Conservation (phyloP, 2,888 invertebrate species). For the Apotomis turbidana region DNA sequence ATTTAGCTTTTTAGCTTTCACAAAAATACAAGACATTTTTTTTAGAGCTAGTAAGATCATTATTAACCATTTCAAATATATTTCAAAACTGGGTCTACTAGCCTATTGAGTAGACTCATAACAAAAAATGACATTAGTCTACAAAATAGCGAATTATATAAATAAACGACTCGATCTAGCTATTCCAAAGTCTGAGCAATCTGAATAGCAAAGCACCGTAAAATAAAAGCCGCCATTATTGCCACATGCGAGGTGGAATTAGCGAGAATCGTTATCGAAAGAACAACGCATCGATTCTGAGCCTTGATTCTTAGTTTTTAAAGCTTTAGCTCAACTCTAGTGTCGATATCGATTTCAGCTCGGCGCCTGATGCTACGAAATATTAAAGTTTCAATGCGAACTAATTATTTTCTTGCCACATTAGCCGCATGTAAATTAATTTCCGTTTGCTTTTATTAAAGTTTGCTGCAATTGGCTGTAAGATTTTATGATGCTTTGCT, state of each 20-base stretch:
- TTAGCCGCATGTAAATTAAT: conserved; percentile 33
- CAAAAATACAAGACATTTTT: too few relatives aligned
- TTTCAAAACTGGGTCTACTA: too few relatives aligned
- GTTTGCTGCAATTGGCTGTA: conserved; percentile 2
- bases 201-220: conserved; percentile 55
- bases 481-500: neutral
- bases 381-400: conserved; percentile 38
- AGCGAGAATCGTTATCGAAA: conserved; percentile 62
- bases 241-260: conserved; percentile 73
- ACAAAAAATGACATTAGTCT: too few relatives aligned
- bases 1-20: too few relatives aligned
- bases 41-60: too few relatives aligned
- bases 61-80: too few relatives aligned
- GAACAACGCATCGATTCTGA: conserved; percentile 52
- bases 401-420: conserved; percentile 33
- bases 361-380: conserved; percentile 37
- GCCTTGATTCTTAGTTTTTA: conserved; percentile 10
- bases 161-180: neutral
- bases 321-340: neutral
- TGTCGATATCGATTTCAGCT: conserved; percentile 44
- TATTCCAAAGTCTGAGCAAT: conserved; percentile 14
- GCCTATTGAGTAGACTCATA: too few relatives aligned
- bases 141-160: neutral
- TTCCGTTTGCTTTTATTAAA: conserved; percentile 21
- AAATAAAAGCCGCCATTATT: conserved; percentile 71